Percentiles rank a stretch among this genome's conserved stretches.
Conservation (phyloP, 1,140 invertebrate species). For the Meloidogyne chitwoodi region DNA sequence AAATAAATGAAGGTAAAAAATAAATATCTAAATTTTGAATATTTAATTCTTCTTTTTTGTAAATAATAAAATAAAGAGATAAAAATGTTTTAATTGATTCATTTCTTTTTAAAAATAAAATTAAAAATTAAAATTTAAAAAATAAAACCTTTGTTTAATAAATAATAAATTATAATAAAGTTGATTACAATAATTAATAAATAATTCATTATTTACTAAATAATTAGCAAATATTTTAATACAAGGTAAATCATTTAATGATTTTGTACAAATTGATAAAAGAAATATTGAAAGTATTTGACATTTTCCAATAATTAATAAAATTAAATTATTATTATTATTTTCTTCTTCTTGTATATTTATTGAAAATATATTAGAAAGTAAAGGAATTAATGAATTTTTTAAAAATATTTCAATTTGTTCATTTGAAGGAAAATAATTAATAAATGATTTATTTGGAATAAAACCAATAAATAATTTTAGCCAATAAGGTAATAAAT, state of each 20-base stretch:
- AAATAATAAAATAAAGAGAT: not conserved
- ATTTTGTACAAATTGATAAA: not conserved
- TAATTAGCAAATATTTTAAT: not conserved
- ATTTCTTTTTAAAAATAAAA: not conserved
- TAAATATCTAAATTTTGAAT: not conserved
- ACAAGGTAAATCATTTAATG: not conserved
- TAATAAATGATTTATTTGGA: not conserved
- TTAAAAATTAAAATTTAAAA: not conserved
- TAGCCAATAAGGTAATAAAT: conserved; percentile 37
- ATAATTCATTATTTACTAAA: not conserved
- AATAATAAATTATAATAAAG: not conserved
- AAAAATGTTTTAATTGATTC: not conserved
- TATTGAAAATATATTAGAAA: not conserved
- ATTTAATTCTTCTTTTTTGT: not conserved
- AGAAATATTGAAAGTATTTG: not conserved
- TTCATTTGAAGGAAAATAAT: not conserved
- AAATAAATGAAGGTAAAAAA: not conserved
- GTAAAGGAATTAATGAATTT: not conserved
- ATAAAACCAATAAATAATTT: conserved; percentile 14
- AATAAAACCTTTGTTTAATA: too few species aligned
- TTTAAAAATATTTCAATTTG: not conserved
- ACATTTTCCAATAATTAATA: not conserved
- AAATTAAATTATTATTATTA: not conserved
- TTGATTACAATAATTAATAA: not conserved
- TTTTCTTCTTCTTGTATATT: too few species aligned